Base-by-base conservation (phyloP, 1,140 invertebrate species). In the Camponotus vicinus region DNA sequence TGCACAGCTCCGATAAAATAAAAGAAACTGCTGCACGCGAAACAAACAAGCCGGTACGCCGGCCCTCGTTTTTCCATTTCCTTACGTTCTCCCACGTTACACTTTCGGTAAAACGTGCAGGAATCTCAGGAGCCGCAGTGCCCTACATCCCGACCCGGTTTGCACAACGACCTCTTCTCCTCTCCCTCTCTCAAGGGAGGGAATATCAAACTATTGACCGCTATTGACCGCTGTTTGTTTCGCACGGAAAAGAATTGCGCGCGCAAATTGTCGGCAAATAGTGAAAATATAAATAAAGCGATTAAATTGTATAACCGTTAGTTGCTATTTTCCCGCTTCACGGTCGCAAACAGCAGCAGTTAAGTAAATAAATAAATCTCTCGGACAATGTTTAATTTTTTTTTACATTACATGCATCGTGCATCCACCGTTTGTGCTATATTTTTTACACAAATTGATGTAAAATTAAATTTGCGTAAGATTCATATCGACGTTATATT, bases 1-100 rank as follows among this genome's bases (percentile, higher is more conserved):
- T 71, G 73, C 63, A 27, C 0, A 78, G 70, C 45, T 84, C 1
- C 42, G 87, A 89, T 88, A 88, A 89, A 89, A 88, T 66, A 77
- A 89, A 85, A 84, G 79, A 49, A 76, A 85, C 27, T 76, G 75
- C 52, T 40, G 49, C 78, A 76, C 80, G 73, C 77, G 76, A 85
- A 71, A 76, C 79, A 89, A 88, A 88, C 64, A 73, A 67, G 42
- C 66, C 77, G 79, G 79, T 76, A 45, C 18, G 55, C 40, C 57
- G n/a, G 32, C 27, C 77, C 87, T 76, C 45, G 34, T 75, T 83
- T 70, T 63, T 83, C 79, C 79, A 75, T 83, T 83, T 75, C 55
- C 69, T 83, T 75, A 83, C 27, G 27, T 80, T 80, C 37, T 37
- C 45, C 45, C 11, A 13, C 64, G 63, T 42, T 82, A 32, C 37